Conservation (phyloP, 2,888 invertebrate species). For the Rapana venosa region DNA sequence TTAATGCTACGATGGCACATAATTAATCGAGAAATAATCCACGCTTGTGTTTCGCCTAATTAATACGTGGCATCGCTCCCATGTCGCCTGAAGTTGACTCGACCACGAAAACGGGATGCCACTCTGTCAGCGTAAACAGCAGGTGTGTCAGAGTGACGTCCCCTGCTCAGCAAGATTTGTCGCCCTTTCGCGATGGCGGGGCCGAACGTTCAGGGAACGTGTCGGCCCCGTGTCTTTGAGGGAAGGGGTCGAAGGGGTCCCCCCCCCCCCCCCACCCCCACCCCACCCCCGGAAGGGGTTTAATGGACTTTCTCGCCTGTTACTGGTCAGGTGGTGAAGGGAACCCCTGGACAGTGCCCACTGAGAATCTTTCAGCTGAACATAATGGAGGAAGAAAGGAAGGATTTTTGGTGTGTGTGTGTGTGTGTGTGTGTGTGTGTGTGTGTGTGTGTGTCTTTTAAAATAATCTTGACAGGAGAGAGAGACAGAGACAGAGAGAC, state of each 20-base stretch:
- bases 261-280: too few relatives aligned
- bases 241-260: too few relatives aligned
- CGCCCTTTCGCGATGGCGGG: constrained; percentile 23
- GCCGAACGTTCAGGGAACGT: constrained; percentile 27
- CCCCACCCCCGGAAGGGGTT: constrained; percentile 26
- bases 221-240: background rate
- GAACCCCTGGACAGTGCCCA: background rate
- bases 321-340: background rate
- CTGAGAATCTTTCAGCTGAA: background rate
- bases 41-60: constrained; percentile 40
- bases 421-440: too few relatives aligned
- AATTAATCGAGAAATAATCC: constrained; percentile 39
- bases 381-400: background rate
- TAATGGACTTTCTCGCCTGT: constrained; percentile 29
- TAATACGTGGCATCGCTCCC: constrained; percentile 26
- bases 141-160: constrained; percentile 40
- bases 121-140: constrained; percentile 37
- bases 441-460: too few relatives aligned
- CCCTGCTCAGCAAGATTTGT: constrained; percentile 38
- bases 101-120: constrained; percentile 21
- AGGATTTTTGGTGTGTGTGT: too few relatives aligned
- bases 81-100: background rate
- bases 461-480: background rate
- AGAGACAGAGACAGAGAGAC: constrained; percentile 7
- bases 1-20: constrained; percentile 35